Conservation (phyloP, 2,797 vertebrate species). For the Pangasius sanitwongsei region DNA sequence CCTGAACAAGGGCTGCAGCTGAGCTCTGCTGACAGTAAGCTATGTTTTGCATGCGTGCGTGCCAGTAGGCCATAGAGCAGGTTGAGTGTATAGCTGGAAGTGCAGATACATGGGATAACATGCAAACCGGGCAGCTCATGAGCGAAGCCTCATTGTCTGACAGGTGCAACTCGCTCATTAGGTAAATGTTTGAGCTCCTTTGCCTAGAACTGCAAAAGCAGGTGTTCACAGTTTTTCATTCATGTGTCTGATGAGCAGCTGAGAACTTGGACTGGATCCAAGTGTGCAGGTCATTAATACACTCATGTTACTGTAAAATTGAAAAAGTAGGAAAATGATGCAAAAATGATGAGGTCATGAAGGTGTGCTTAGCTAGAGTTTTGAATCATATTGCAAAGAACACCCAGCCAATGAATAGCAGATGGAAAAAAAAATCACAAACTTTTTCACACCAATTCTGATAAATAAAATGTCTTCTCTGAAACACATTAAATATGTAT, state of each 20-base stretch:
- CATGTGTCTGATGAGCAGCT: conserved; percentile 32
- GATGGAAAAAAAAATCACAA: neutral
- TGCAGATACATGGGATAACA: conserved; percentile 60
- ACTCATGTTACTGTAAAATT: neutral
- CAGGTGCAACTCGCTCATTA: conserved; percentile 50
- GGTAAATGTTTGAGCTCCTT: conserved; percentile 57
- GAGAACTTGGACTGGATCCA: conserved; percentile 15
- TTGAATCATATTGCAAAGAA: neutral
- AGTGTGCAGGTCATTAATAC: neutral
- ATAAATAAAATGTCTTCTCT: neutral
- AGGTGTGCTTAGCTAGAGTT: neutral
- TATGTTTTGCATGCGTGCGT: conserved; percentile 63
- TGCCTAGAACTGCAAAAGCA: conserved; percentile 54
- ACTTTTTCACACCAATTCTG: neutral
- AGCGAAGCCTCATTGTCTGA: conserved; percentile 40
- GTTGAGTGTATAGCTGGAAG: conserved; percentile 43
- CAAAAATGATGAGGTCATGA: neutral
- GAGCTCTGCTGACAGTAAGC: conserved; percentile 32
- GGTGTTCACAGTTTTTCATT: conserved; percentile 35
- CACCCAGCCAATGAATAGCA: neutral
- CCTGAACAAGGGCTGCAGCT: conserved; percentile 37
- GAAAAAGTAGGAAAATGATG: neutral
- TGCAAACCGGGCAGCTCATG: conserved; percentile 57
- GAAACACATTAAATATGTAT: neutral
- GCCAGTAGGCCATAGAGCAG: conserved; percentile 33